Evolutionary conservation across 2,113 vertebrate genomes (phyloP).

Genomic region (Myiopsitta monachus): DNA sequence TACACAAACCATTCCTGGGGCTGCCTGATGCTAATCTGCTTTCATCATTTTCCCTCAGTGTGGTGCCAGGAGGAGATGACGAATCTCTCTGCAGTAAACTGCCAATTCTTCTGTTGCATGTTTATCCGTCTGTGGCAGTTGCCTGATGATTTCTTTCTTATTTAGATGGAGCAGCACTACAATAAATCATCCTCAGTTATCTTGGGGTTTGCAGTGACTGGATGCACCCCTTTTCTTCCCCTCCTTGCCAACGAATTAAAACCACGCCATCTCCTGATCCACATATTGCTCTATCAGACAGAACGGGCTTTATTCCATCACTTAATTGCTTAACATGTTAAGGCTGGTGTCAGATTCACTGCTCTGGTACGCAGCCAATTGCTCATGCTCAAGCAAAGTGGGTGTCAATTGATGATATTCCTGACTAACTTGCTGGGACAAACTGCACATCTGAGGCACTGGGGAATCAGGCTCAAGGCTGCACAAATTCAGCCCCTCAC

Average conservation of each 20-base stretch:
- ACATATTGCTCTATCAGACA: slow-evolving; percentile 33
- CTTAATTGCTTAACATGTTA: slow-evolving; percentile 39
- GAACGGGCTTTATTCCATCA: slow-evolving; percentile 31
- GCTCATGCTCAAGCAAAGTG: slow-evolving; percentile 24
- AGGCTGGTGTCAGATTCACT: neutral
- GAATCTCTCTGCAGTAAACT: neutral
- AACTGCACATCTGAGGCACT: neutral
- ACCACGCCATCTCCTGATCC: neutral
- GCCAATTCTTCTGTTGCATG: neutral
- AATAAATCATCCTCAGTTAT: slow-evolving; percentile 23
- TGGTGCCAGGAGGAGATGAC: neutral
- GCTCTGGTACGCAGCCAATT: slow-evolving; percentile 4
- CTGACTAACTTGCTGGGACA: slow-evolving; percentile 24
- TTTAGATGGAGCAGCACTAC: neutral
- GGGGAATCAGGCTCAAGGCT: neutral
- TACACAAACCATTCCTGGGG: neutral
- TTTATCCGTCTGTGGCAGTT: slow-evolving; percentile 37
- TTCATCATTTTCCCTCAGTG: neutral
- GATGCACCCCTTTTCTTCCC: neutral
- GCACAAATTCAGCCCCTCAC: neutral
- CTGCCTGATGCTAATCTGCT: neutral
- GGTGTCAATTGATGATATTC: slow-evolving; percentile 34
- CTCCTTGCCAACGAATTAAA: neutral
- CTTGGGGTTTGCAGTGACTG: neutral
- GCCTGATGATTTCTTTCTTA: neutral